Evolutionary conservation across 2,113 vertebrate genomes (phyloP).

Genomic region (Heliornis fulica): DNA sequence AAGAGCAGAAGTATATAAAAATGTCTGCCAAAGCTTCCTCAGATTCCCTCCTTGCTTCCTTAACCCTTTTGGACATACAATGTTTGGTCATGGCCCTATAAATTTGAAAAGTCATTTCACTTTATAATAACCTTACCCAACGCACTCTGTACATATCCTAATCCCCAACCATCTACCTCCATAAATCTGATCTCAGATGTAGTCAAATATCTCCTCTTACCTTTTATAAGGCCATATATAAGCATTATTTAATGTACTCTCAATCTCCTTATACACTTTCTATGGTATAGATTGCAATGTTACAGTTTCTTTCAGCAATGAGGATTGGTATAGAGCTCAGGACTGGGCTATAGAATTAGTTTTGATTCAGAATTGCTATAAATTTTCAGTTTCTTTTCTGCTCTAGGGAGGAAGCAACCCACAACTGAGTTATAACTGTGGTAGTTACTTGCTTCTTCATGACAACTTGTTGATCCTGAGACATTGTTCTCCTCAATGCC

Average conservation of each 20-base stretch:
- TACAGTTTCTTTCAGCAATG: neutral
- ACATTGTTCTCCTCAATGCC: neutral
- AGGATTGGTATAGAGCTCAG: neutral
- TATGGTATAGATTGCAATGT: neutral
- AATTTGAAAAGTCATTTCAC: slow-evolving; percentile 33
- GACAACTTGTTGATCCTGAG: neutral
- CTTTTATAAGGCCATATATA: neutral
- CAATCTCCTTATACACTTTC: neutral
- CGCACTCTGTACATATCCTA: neutral
- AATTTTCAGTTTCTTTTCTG: neutral
- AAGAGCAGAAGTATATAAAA: slow-evolving; percentile 39
- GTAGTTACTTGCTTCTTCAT: neutral
- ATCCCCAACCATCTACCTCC: neutral
- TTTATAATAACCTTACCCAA: neutral
- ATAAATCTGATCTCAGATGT: slow-evolving; percentile 34
- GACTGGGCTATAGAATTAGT: neutral
- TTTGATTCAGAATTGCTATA: neutral
- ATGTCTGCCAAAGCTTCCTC: slow-evolving; percentile 22
- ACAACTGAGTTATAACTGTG: neutral
- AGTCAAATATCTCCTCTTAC: neutral
- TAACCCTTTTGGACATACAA: neutral
- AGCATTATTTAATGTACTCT: neutral
- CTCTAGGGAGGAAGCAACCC: neutral
- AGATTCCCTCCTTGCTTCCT: slow-evolving; percentile 21
- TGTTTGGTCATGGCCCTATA: slow-evolving; percentile 8